Base-by-base conservation (phyloP, 1,140 invertebrate genomes). In the Formica exsecta region DNA sequence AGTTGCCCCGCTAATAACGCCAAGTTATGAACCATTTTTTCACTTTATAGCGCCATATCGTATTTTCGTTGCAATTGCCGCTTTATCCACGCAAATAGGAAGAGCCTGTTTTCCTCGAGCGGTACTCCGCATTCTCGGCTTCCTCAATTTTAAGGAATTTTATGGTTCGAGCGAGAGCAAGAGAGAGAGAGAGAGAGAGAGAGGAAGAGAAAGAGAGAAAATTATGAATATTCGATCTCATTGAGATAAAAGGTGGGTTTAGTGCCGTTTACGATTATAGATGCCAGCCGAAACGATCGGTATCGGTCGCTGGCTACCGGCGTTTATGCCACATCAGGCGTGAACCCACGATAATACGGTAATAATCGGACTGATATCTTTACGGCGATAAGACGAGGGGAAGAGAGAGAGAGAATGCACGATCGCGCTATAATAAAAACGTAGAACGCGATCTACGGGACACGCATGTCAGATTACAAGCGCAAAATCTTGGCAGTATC, bases 271-370 rank as follows among this genome's bases (percentile, higher is more conserved):
- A 36, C 87, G 84, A 89, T 89, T 87, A 89, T 73, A 77, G 86
- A 86, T 80, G 85, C 65, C 61, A 75, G 48, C 19, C 80, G 32
- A 65, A 48, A 66, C 71, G 89, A 90, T 90, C 86, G 59, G 89
- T 90, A 90, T 90, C 89, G 81, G 75, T 51, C 32, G 41, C 32
- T 3, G 16, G 89, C 89, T 87, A 90, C 85, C 79, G 85, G 86
- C 86, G 75, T 83, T 70, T 65, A 81, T 80, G 59, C 38, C 25
- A 80, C 54, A 80, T 22, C 44, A 88, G 76, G 89, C 88, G 89
- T 87, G 89, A 90, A 89, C 32, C 57, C 71, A 54, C 62, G 90
- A 91, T 91, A 91, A 91, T 89, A 86, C 87, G 90, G 86, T 87
- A 91, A 91, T 91, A 64, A 81, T 62, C 74, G 48, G 41, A 29